A percentile compares a stretch with the other conserved stretches of the same genome.
These are phyloP conservation scores for Chymomyza caudatula DNA, from an alignment of 2,888 invertebrate genomes.

Conservation along the genomic window DNA sequence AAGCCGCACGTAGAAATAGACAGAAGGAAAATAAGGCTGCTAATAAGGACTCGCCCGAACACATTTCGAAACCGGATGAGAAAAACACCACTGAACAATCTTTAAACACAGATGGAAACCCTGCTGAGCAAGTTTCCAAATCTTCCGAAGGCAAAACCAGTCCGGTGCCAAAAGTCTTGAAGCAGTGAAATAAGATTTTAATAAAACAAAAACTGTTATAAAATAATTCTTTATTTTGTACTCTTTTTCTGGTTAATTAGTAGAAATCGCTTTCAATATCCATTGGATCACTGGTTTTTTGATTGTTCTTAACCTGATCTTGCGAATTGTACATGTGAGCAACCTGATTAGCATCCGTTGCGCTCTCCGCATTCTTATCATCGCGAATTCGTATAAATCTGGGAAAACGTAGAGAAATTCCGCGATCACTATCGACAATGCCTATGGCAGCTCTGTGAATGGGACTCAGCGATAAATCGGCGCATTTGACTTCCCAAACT, in stretches of 20 bases:
- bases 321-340: slow-evolving; percentile 94
- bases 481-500: slow-evolving; percentile 98
- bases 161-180: slow-evolving; percentile 4
- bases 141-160: slow-evolving; percentile 52
- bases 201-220: background rate
- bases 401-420: slow-evolving; percentile 97
- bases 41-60: slow-evolving; percentile 20
- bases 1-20: slow-evolving; percentile 41
- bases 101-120: background rate
- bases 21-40: slow-evolving; percentile 32
- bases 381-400: slow-evolving; percentile 91
- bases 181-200: slow-evolving; percentile 1
- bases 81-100: background rate
- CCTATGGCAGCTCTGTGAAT: slow-evolving; percentile 93
- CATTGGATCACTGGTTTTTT: slow-evolving; percentile 37
- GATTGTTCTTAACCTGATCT: slow-evolving; percentile 90
- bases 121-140: slow-evolving; percentile 35
- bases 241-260: slow-evolving; percentile 35
- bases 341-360: slow-evolving; percentile 93
- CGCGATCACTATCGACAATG: slow-evolving; percentile 92
- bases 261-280: slow-evolving; percentile 76
- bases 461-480: slow-evolving; percentile 97
- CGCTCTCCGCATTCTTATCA: slow-evolving; percentile 95
- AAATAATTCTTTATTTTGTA: background rate
- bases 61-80: background rate